Percentiles rank a stretch among this genome's conserved stretches.
Conservation (phyloP, 1,140 invertebrate species). For the Drosophila albomicans region DNA sequence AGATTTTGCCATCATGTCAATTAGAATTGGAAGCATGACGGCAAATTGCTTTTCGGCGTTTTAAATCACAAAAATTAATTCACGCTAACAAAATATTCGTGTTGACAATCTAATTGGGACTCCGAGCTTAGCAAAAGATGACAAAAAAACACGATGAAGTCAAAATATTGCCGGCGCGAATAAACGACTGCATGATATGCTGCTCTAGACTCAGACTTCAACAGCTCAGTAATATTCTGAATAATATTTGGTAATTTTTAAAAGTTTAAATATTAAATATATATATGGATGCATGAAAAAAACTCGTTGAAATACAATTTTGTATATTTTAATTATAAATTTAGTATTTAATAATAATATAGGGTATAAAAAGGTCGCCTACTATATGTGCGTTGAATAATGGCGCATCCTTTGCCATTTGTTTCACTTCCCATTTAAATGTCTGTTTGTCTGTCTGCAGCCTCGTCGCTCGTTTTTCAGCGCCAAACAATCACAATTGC, state of each 20-base stretch:
- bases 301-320: too few species aligned
- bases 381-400: constrained; percentile 64
- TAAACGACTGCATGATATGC: background rate
- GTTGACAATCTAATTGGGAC: constrained; percentile 73
- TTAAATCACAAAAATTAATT: constrained; percentile 70
- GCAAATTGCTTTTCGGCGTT: constrained; percentile 51
- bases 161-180: background rate
- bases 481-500: constrained; percentile 49
- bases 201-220: background rate
- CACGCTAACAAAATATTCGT: constrained; percentile 55
- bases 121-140: constrained; percentile 21
- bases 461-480: constrained; percentile 57
- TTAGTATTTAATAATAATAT: too few species aligned
- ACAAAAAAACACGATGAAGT: constrained; percentile 2
- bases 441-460: constrained; percentile 1
- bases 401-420: constrained; percentile 72
- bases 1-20: constrained; percentile 30
- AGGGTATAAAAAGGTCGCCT: constrained; percentile 46
- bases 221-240: too few species aligned
- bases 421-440: constrained; percentile 31
- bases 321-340: too few species aligned
- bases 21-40: constrained; percentile 29
- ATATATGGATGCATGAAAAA: too few species aligned
- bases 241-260: too few species aligned
- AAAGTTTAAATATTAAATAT: too few species aligned